Evolutionary conservation across 2,113 vertebrate species (phyloP), one percentile per base, ranked within the genome.

Genomic region (Plecturocebus donacophilus): DNA sequence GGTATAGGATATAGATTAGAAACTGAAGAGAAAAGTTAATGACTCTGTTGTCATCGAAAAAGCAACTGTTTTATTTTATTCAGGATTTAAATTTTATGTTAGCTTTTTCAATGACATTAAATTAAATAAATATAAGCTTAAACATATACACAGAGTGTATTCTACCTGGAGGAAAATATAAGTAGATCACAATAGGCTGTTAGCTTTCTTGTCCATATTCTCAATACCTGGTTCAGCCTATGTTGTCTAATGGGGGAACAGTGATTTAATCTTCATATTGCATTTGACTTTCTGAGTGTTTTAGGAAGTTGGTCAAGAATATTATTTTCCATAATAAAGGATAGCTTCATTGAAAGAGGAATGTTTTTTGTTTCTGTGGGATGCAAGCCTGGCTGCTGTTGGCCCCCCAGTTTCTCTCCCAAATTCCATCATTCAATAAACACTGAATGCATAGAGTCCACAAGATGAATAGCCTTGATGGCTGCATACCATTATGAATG

Each of bases 41-140:
- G 16, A 86, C 56, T 56, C 11, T 61, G 94, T 96, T 80, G 52
- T 66, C 38, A 38, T 35, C 6, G 66, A 54, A 87, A 71, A 96
- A 87, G 23, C 42, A 84, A 92, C 25, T 76, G 45, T 91, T 92
- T 88, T 86, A 76, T 95, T 96, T 94, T 93, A 86, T 38, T 71
- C 25, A 32, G 38, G 80, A 91, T 82, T 82, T 76, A 47, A 85
- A 94, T 94, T 95, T 95, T 88, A 30, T 95, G 77, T 30, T 45
- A 93, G 32, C 40, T 70, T 61, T 83, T 90, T 93, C 20, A 86
- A 38, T 96, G 87, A 89, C 77, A 54, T 85, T 61, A 21, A 8
- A 86, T 81, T 66, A 94, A 66, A 95, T 90, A 76, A 94, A 92
- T 94, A 56, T 82, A 82, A 81, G 45, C 68, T 91, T 89, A 86